These are phyloP conservation scores for Maccullochella peelii DNA, from an alignment of 2,113 vertebrate species.

Conservation along the genomic window DNA sequence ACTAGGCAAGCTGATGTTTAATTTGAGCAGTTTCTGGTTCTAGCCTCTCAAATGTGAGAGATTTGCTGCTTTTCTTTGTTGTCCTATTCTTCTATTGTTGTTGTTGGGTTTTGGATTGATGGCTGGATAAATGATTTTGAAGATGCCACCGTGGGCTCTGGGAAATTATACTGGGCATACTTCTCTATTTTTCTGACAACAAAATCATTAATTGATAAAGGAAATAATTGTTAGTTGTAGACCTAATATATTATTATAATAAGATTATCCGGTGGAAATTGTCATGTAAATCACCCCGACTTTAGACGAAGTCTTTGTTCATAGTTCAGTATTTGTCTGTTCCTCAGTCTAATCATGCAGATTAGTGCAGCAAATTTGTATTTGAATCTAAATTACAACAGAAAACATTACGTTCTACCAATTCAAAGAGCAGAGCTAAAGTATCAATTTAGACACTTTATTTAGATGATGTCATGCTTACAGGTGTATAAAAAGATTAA, in stretches of 20 bases:
- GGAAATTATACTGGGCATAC: background rate
- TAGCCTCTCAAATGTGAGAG: background rate
- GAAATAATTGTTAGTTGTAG: too few relatives aligned
- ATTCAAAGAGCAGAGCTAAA: conserved; percentile 13
- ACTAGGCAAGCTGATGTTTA: background rate
- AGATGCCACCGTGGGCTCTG: background rate
- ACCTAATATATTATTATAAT: background rate
- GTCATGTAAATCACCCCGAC: background rate
- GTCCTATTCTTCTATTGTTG: fast-evolving
- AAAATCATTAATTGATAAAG: background rate
- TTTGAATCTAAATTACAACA: background rate
- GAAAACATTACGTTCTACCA: background rate
- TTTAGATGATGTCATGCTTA: conserved; percentile 23
- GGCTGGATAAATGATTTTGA: background rate
- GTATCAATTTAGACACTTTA: conserved; percentile 11
- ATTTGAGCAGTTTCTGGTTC: background rate
- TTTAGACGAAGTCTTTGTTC: background rate
- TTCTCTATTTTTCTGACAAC: background rate
- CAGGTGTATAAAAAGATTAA: conserved; percentile 35
- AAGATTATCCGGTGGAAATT: background rate
- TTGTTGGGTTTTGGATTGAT: background rate
- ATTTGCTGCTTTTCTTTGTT: background rate
- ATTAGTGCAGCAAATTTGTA: conserved; percentile 21
- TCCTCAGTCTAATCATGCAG: background rate
- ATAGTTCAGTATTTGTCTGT: background rate